phyloP scores from a whole-genome alignment of 1,140 invertebrate species.

The Chrysopa pallens region DNA sequence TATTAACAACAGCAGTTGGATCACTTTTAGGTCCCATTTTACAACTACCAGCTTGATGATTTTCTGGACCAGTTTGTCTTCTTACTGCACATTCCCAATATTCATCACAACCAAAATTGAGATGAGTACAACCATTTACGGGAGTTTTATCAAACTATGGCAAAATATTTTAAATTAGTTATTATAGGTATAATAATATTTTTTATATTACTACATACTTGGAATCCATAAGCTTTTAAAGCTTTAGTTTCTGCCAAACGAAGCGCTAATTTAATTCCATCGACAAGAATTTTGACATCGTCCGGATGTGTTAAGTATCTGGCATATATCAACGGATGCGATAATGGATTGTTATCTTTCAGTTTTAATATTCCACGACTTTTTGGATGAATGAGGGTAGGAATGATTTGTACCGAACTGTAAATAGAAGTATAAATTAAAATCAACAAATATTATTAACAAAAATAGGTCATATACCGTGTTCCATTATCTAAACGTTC shows the following conservation, averaged over 20 bases:
- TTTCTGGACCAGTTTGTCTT: constrained; percentile 59
- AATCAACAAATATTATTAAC: neutral
- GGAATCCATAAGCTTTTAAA: constrained; percentile 47
- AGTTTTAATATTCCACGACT: constrained; percentile 61
- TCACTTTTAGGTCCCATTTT: constrained; percentile 57
- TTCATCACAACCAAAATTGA: constrained; percentile 52
- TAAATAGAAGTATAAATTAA: neutral
- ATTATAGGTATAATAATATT: neutral
- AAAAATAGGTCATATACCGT: constrained; percentile 12
- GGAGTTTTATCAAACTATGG: constrained; percentile 41
- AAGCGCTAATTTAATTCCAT: constrained; percentile 61
- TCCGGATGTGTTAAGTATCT: constrained; percentile 55
- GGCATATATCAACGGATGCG: constrained; percentile 61
- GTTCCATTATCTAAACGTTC: constrained; percentile 45
- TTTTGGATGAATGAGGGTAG: constrained; percentile 55
- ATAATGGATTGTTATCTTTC: constrained; percentile 39
- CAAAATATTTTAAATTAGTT: neutral
- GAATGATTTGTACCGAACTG: constrained; percentile 37
- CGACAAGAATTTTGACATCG: constrained; percentile 52
- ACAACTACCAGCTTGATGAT: constrained; percentile 70
- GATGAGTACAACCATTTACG: constrained; percentile 49
- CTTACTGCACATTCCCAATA: constrained; percentile 69
- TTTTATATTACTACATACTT: constrained; percentile 1
- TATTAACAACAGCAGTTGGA: constrained; percentile 50
- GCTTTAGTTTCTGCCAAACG: constrained; percentile 48